Evolutionary conservation across 1,140 invertebrate genomes (phyloP), one percentile per base, ranked within the genome.

Genomic region (Oedothorax gibbosus): DNA sequence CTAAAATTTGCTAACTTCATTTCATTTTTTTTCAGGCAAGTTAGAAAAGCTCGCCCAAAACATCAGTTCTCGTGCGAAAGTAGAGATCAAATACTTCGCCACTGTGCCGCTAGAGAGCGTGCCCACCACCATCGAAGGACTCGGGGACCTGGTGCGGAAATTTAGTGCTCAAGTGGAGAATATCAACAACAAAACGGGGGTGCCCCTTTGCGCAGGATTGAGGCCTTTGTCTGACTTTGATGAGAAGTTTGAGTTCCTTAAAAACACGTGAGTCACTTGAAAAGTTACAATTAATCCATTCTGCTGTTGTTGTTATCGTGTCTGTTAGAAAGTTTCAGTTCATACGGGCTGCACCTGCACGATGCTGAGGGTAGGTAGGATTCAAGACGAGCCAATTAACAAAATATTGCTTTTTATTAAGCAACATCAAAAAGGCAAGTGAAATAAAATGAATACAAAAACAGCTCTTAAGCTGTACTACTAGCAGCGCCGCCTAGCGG

Each of bases 111-210:
- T 85, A 11, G 60, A 85, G 8, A 18, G 51, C 15, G 84, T 85
- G 0, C 84, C 84, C n/a, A 78, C 82, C 12, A 85, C 75, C 14
- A 56, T 85, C 12, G 57, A 79, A 50, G 84, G 75, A 18, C 62
- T 85, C 11, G n/a, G 14, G 60, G 53, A 69, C 2, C 51, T 85
- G 0, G 69, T 85, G 14, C 4, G 9, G 12, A 50, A 66, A 2
- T 85, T 85, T 54, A 14, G 79, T 7, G 76, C 78, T 4, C 84
- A 79, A 20, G 82, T 84, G 35, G 15, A 57, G 50, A 60, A 68
- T 8, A 65, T 68, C 4, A 84, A 84, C 50, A 49, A 76, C 10
- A 73, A 73, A 0, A 11, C 35, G 7, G 82, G 82, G 0, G 82
- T 84, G 9, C 50, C 82, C 9, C 15, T 84, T 9, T 65, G 64